Evolutionary conservation across 2,888 invertebrate species (phyloP).

Genomic region (Conomelus anceps): DNA sequence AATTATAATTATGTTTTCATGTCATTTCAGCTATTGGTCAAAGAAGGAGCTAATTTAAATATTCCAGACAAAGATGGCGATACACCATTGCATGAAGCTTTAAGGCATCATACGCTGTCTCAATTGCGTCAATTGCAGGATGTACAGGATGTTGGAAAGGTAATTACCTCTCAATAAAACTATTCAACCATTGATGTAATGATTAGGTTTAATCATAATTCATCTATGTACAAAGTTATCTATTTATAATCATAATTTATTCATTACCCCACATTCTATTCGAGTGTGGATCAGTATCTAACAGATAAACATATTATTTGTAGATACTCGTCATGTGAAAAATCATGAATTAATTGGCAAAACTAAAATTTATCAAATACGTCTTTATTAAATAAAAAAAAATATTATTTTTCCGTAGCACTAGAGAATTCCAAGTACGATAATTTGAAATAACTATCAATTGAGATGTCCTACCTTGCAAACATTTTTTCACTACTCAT

Average conservation of each 20-base stretch:
- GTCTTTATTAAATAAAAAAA: too few species aligned
- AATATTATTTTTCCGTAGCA: too few species aligned
- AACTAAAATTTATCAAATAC: too few species aligned
- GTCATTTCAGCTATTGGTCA: conserved; percentile 65
- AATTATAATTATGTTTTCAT: conserved; percentile 19
- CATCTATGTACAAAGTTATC: neutral
- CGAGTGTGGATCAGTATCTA: too few species aligned
- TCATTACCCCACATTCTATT: too few species aligned
- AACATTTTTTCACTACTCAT: too few species aligned
- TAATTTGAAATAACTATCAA: too few species aligned
- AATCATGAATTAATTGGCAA: too few species aligned
- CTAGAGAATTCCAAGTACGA: too few species aligned
- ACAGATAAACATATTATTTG: too few species aligned
- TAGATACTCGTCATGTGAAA: too few species aligned
- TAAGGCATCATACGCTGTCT: conserved; percentile 92
- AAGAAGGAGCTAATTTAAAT: conserved; percentile 89
- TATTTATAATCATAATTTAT: neutral
- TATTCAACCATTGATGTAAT: neutral
- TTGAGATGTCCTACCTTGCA: too few species aligned
- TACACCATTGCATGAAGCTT: conserved; percentile 78
- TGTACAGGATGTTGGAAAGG: conserved; percentile 75
- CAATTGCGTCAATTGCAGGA: conserved; percentile 92
- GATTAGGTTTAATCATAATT: neutral
- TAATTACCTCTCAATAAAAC: conserved; percentile 21
- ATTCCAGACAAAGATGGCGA: conserved; percentile 97